These are phyloP conservation scores for Dolomedes plantarius DNA, from an alignment of 2,888 invertebrate genomes.

Conservation along the genomic window DNA sequence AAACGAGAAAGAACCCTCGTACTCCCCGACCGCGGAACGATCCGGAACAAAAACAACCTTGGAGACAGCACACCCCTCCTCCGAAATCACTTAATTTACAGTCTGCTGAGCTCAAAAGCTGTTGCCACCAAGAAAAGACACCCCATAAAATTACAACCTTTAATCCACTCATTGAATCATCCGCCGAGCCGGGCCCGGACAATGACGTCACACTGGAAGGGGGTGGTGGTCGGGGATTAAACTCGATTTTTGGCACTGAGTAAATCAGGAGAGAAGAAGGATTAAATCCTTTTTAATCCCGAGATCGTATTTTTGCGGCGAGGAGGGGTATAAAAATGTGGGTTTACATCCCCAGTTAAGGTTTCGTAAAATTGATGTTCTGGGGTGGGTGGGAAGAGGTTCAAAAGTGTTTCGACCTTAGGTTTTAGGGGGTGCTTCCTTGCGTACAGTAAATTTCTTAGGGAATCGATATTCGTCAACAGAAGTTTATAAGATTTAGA, in stretches of 20 bases:
- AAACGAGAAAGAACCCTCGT: no score
- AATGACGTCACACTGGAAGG: constrained; percentile 50
- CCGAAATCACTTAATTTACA: constrained; percentile 66
- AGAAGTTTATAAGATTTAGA: no score
- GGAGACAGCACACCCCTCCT: constrained; percentile 11
- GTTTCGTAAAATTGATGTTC: constrained; percentile 56
- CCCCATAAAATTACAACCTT: constrained; percentile 60
- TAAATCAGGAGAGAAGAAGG: constrained; percentile 20
- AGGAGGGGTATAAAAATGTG: constrained; percentile 46
- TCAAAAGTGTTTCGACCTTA: constrained; percentile 59
- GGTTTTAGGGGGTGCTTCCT: constrained; percentile 27
- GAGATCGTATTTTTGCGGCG: constrained; percentile 64
- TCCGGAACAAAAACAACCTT: constrained; percentile 5
- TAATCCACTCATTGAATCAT: constrained; percentile 71
- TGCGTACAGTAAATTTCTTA: background rate
- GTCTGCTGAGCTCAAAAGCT: constrained; percentile 54
- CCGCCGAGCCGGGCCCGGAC: constrained; percentile 26
- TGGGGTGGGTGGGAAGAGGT: constrained; percentile 23
- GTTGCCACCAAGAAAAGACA: constrained; percentile 51
- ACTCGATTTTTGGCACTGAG: constrained; percentile 45
- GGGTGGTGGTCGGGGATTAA: constrained; percentile 21
- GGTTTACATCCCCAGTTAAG: constrained; percentile 20
- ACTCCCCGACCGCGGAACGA: no score
- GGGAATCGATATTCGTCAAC: background rate
- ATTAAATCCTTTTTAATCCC: constrained; percentile 57